Evolutionary conservation across 2,113 vertebrate genomes (phyloP), one percentile per base, ranked within the genome.

Genomic region (Tapirus terrestris): DNA sequence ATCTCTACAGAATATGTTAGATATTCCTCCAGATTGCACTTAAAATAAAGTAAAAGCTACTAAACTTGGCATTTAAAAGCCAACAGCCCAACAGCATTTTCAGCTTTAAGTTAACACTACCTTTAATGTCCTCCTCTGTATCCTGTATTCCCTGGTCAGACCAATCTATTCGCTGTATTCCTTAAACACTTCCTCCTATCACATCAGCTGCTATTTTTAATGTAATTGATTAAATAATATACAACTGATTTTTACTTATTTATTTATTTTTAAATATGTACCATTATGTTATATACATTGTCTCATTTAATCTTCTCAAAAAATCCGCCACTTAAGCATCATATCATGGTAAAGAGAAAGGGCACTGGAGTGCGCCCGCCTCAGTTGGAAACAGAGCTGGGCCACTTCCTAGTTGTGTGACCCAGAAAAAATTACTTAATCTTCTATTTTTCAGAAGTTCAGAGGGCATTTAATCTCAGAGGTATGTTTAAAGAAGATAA

Each of bases 341-440:
- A 27, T 5, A 39, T 6, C n/a, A 48, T 36, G n/a, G 16, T n/a
- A 33, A 39, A 83, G 10, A 65, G 14, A 89, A 51, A 8, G 56
- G 6, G 8, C 6, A 2, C 1, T 31, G 20, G 33, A 51, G 10
- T 5, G 3, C 5, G 10, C 2, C 18, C 80, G 8, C 12, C 31
- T 43, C 23, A 11, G n/a, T 8, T 58, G 58, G 17, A 36, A 76
- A 76, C 13, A 68, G 48, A 88, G 7, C 4, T 79, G 29, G 56
- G 36, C 7, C 31, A 27, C 31, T 75, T 83, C 17, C 39, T 79
- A 67, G 23, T 27, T 20, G 4, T 65, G 21, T 80, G 20, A 61
- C 1, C 11, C 51, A 53, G 31, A 82, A 18, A 6, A n/a, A 85
- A 92, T 21, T 51, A 63, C 51, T 96, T n/a, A n/a, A 21, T 53